phyloP scores from a whole-genome alignment of 2,113 vertebrate genomes.

The Corythoichthys intestinalis region DNA sequence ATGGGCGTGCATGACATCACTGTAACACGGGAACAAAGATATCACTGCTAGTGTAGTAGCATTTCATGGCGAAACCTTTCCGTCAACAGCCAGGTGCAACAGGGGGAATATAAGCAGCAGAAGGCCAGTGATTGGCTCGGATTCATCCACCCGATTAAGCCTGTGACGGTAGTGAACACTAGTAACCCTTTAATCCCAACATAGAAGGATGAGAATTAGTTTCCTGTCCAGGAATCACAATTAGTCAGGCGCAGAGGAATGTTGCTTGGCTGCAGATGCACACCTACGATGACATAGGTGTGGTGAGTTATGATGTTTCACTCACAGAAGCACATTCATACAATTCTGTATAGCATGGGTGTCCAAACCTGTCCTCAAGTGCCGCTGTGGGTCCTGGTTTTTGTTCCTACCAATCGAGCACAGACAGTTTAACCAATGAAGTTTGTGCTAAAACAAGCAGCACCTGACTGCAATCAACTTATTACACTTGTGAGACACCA shows the following conservation, averaged over 20 bases:
- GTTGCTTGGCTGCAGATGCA: slow-evolving; percentile 18
- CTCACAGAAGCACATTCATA: not conserved
- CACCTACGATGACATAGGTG: not conserved
- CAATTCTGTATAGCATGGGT: too few relatives aligned
- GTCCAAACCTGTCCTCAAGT: too few relatives aligned
- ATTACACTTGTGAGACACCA: too few relatives aligned
- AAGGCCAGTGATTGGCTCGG: slow-evolving; percentile 25
- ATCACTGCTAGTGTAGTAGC: not conserved
- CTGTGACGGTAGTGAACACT: slow-evolving; percentile 42
- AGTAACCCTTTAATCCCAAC: slow-evolving; percentile 57
- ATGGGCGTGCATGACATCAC: slow-evolving; percentile 15
- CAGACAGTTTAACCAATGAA: too few relatives aligned
- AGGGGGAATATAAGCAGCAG: slow-evolving; percentile 20
- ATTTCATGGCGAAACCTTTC: not conserved
- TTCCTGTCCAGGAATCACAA: slow-evolving; percentile 46
- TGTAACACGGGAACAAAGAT: not conserved
- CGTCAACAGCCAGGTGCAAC: slow-evolving; percentile 1
- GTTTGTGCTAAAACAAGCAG: too few relatives aligned
- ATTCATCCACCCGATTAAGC: slow-evolving; percentile 49
- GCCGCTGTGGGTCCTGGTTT: too few relatives aligned
- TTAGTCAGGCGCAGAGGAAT: slow-evolving; percentile 47
- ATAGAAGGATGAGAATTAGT: slow-evolving; percentile 8
- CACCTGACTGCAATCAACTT: too few relatives aligned
- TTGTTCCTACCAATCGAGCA: too few relatives aligned
- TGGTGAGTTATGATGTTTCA: not conserved